Evolutionary conservation across 1,140 invertebrate genomes (phyloP).

Genomic region (Alviniconcha marisindica): DNA sequence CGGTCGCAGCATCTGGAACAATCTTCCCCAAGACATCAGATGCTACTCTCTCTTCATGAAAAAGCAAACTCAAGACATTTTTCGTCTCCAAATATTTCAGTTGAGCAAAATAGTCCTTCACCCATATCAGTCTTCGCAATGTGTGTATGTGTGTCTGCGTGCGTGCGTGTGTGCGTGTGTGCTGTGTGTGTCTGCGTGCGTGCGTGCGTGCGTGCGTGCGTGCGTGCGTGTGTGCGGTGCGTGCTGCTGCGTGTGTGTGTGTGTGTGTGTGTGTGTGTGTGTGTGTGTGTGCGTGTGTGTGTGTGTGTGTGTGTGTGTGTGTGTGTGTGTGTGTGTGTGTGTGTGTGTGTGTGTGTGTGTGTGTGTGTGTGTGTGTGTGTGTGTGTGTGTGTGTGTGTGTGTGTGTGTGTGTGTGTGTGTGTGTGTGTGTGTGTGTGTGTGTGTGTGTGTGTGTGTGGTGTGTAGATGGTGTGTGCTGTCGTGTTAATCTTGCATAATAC

Average conservation of each 20-base stretch:
- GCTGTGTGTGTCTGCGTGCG: not conserved
- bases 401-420: not conserved
- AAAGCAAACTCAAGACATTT: too few species aligned
- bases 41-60: too few species aligned
- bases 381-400: not conserved
- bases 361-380: not conserved
- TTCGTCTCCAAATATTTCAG: too few species aligned
- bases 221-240: too few species aligned
- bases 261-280: constrained; percentile 1
- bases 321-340: not conserved
- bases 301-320: not conserved
- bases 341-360: not conserved
- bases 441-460: not conserved
- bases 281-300: constrained; percentile 10
- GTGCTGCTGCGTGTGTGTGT: too few species aligned
- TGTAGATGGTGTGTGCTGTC: too few species aligned
- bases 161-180: not conserved
- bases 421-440: not conserved
- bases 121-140: too few species aligned
- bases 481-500: too few species aligned
- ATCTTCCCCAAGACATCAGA: too few species aligned
- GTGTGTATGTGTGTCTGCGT: too few species aligned
- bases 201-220: not conserved
- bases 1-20: too few species aligned
- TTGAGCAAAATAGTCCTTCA: too few species aligned